These are phyloP conservation scores for Oedothorax gibbosus DNA, from an alignment of 1,140 invertebrate genomes.

Conservation along the genomic window DNA sequence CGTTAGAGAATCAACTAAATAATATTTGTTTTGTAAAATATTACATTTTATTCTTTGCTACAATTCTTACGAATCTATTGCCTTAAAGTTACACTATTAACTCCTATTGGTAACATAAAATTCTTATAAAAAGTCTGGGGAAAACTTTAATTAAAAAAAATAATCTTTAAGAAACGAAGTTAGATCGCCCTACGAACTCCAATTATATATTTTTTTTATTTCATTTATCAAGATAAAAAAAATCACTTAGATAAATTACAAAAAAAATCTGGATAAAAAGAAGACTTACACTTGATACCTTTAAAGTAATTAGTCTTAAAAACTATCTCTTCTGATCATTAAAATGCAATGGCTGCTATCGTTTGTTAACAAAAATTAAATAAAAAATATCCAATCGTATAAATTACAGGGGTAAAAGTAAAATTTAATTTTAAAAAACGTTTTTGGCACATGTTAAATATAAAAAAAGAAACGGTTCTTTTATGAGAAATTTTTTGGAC, in stretches of 20 bases:
- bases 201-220: neutral
- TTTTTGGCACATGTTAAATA: constrained; percentile 19
- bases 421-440: constrained; percentile 31
- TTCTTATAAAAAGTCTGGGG: too few species aligned
- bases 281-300: constrained; percentile 29
- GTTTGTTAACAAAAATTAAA: constrained; percentile 19
- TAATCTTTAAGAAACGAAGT: too few species aligned
- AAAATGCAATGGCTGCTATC: constrained; percentile 34
- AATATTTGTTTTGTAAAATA: too few species aligned
- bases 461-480: neutral
- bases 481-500: too few species aligned
- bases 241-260: constrained; percentile 39
- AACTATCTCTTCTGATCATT: constrained; percentile 27
- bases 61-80: too few species aligned
- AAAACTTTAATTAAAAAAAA: too few species aligned
- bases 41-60: too few species aligned
- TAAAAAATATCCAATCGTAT: constrained; percentile 14
- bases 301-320: constrained; percentile 54
- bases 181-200: neutral
- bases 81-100: too few species aligned
- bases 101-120: too few species aligned
- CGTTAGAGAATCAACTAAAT: too few species aligned
- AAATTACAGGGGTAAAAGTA: constrained; percentile 29
- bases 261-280: neutral
- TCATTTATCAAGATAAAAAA: neutral